Conservation (phyloP, 2,113 vertebrate genomes). For the Gobius niger region DNA sequence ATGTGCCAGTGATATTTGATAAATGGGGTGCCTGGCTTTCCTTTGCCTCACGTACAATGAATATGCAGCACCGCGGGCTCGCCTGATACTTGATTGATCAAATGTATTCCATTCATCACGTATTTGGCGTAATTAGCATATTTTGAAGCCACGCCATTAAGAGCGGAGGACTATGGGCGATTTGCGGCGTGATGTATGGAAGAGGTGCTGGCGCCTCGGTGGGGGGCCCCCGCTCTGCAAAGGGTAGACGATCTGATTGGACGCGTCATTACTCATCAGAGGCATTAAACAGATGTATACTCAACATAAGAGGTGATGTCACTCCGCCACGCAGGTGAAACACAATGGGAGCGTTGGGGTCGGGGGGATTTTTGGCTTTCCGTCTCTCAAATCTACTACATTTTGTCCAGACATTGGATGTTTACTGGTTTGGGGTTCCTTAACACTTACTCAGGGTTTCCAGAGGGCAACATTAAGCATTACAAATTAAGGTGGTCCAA, state of each 20-base stretch:
- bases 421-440: no score
- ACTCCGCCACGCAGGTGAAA: conserved; percentile 18
- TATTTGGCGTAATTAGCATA: conserved; percentile 75
- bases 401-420: no score
- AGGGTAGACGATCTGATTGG: not conserved
- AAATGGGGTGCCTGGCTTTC: conserved; percentile 68
- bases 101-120: conserved; percentile 77
- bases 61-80: conserved; percentile 73
- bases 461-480: no score
- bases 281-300: conserved; percentile 4
- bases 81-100: conserved; percentile 75
- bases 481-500: no score
- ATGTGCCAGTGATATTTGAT: conserved; percentile 76
- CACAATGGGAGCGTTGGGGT: conserved; percentile 24
- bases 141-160: conserved; percentile 70
- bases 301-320: not conserved
- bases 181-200: conserved; percentile 66
- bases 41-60: conserved; percentile 77
- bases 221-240: conserved; percentile 25
- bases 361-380: not conserved
- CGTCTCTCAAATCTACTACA: no score
- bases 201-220: conserved; percentile 44
- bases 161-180: conserved; percentile 63
- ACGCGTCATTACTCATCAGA: conserved; percentile 28
- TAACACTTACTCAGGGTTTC: no score